Base-by-base conservation (phyloP, 2,888 invertebrate genomes). In the Microplitis manilae region DNA sequence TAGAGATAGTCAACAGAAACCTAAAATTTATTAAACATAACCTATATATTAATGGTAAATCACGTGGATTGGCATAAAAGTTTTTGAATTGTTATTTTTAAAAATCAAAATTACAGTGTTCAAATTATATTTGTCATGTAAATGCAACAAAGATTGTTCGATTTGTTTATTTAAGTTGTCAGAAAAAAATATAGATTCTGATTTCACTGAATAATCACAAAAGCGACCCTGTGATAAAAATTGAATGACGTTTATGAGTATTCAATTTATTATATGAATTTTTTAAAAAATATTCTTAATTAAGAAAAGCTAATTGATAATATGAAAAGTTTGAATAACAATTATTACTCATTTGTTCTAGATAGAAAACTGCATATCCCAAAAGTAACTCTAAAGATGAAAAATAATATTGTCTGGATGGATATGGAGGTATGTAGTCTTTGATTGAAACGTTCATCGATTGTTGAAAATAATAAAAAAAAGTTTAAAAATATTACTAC, bases 321-420 rank as follows among this genome's bases (percentile, higher is more conserved):
- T 30, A 30, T 30, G 30, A 30, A 30, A 30, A 30, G 4, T 30
- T 30, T 30, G 30, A 30, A 30, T 30, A 30, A 30, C 30, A 30
- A 30, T 30, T 30, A 30, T 30, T 4, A 30, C 30, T 30, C 2
- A 1, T 72, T 1, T 64, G 5, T 70, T 72, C 15, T 7, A 72
- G 64, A 61, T 7, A 64, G 7, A 17, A 72, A 40, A 64, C 2
- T 13, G 5, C 17, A 59, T 30, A 2, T 50, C 8, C 50, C 50
- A 50, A 15, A 15, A 38, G 60, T 13, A 13, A 15, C 20, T 9
- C 1, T 30, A 6, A 62, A 79, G 17, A 64, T 67, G 7, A 76
- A 77, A 20, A 79, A 86, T 20, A 80, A 81, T 17, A 92, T 96
- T 80, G 94, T 95, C 13, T 96, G 96, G 96, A 91, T 95, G 64